Evolutionary conservation across 2,888 invertebrate genomes (phyloP).

Genomic region (Spatulosminthurus flaviceps): DNA sequence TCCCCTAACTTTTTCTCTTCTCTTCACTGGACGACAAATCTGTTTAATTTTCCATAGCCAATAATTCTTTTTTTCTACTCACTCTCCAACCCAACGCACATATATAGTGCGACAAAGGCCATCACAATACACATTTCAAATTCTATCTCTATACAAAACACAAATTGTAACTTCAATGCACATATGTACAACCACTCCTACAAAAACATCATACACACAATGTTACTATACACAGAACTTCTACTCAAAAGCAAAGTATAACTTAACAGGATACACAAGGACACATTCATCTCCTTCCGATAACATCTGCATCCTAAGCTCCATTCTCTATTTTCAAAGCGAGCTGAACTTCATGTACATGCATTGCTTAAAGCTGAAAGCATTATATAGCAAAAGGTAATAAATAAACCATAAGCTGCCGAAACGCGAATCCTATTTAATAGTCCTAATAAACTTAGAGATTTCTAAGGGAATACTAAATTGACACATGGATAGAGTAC

Average conservation of each 20-base stretch:
- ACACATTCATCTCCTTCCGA: neutral
- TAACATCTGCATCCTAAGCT: constrained; percentile 21
- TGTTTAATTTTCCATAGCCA: constrained; percentile 35
- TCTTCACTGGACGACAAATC: constrained; percentile 2
- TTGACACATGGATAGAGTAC: constrained; percentile 41
- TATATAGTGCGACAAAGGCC: neutral
- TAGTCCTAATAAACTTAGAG: constrained; percentile 46
- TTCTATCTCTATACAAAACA: neutral
- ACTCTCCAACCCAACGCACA: neutral
- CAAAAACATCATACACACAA: no score
- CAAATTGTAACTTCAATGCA: no score
- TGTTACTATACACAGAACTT: no score
- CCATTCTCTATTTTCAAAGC: neutral
- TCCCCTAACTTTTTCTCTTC: constrained; percentile 16
- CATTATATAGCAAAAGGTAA: neutral
- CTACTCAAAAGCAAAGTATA: no score
- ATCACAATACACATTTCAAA: neutral
- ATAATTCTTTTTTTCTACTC: constrained; percentile 6
- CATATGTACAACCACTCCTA: no score
- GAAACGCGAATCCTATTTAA: constrained; percentile 45
- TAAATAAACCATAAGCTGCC: constrained; percentile 14
- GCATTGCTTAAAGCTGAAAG: no score
- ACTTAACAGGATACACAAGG: neutral
- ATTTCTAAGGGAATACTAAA: constrained; percentile 38
- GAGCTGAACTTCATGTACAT: no score